These are phyloP conservation scores for Platysternon megacephalum DNA, from an alignment of 2,113 vertebrate genomes.

Conservation along the genomic window DNA sequence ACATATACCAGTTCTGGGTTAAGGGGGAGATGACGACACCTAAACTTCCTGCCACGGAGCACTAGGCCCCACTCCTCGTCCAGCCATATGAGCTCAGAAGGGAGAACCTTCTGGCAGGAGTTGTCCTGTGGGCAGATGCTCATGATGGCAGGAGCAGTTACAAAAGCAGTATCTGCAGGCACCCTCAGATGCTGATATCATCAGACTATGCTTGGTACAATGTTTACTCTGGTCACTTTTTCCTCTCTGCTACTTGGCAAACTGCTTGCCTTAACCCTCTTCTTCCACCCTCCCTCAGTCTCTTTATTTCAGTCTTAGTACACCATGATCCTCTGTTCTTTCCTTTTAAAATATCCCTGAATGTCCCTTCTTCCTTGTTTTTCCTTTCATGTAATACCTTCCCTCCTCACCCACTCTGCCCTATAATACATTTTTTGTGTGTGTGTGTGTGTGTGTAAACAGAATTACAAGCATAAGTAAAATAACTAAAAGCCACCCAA, in stretches of 20 bases:
- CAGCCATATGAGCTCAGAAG: background rate
- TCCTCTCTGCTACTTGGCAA: background rate
- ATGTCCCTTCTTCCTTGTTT: background rate
- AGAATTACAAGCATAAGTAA: background rate
- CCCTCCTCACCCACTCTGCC: background rate
- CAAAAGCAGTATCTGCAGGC: background rate
- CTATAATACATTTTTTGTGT: background rate
- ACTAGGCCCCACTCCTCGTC: background rate
- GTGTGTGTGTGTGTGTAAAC: no score
- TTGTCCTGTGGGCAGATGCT: background rate
- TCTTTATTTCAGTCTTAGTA: background rate
- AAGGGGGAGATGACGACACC: background rate
- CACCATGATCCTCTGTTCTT: background rate
- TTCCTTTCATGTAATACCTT: background rate
- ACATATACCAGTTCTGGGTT: background rate
- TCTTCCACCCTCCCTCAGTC: background rate
- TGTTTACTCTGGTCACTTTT: background rate
- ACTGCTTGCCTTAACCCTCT: background rate
- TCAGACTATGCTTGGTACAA: background rate
- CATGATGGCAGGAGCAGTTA: background rate
- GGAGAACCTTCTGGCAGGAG: background rate
- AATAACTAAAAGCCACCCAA: background rate
- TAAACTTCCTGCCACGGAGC: background rate
- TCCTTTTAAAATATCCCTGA: background rate
- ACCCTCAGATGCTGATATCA: background rate